Evolutionary conservation across 2,797 vertebrate genomes (phyloP).

Genomic region (Enteromius paludinosus): DNA sequence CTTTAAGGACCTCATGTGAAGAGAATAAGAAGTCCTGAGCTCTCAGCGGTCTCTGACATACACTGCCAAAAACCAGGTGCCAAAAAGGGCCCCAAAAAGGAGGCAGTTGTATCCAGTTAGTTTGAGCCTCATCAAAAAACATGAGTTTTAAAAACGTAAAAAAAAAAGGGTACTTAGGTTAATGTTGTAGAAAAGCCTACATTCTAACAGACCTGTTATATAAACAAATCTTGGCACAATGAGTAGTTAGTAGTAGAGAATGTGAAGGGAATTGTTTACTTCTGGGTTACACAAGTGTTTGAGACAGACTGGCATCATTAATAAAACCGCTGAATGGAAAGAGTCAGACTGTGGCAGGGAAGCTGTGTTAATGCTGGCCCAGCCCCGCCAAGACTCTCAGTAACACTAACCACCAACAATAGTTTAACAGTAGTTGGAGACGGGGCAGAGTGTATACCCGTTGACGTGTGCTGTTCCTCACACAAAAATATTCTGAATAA

Average conservation of each 20-base stretch:
- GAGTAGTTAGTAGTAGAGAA: constrained; percentile 23
- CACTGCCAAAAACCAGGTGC: constrained; percentile 14
- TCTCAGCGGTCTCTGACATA: constrained; percentile 11
- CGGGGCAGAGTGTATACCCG: too few species aligned
- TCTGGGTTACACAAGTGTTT: constrained; percentile 2
- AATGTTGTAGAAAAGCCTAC: neutral
- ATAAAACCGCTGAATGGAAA: constrained; percentile 23
- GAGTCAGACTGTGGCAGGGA: constrained; percentile 29
- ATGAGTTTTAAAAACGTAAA: neutral
- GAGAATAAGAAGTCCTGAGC: constrained; percentile 42
- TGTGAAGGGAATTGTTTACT: neutral
- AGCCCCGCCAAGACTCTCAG: constrained; percentile 34
- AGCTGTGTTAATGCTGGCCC: constrained; percentile 47
- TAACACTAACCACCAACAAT: constrained; percentile 33
- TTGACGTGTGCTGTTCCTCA: neutral
- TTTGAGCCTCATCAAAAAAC: neutral
- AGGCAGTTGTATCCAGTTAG: neutral
- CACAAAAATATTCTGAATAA: constrained; percentile 27
- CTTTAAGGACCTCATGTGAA: neutral
- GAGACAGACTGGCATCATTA: constrained; percentile 14
- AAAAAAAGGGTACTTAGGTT: neutral
- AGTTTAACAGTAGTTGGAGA: neutral
- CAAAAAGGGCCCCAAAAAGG: neutral
- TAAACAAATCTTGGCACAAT: constrained; percentile 14
- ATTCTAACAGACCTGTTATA: constrained; percentile 7